A percentile compares a stretch with the other conserved stretches of the same genome.
Evolutionary conservation across 1,140 invertebrate genomes (phyloP).

Genomic region (Onthophagus taurus): DNA sequence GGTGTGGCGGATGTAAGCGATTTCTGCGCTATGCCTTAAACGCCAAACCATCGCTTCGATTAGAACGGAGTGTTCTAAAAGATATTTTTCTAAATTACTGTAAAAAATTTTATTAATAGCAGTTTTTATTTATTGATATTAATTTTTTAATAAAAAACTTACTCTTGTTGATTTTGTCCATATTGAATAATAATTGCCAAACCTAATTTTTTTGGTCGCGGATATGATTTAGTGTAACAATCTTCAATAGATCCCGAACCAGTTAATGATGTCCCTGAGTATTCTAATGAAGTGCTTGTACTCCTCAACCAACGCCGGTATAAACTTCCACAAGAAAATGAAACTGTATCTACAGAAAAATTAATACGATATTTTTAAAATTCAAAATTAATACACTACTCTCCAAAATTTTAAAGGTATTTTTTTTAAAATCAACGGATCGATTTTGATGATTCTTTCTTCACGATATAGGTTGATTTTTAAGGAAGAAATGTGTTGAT

Average conservation of each 20-base stretch:
- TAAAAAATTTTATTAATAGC: slow-evolving; percentile 19
- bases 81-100: slow-evolving; percentile 54
- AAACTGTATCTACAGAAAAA: slow-evolving; percentile 5
- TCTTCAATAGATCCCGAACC: slow-evolving; percentile 19
- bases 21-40: slow-evolving; percentile 52
- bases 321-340: slow-evolving; percentile 26
- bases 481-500: too few species aligned
- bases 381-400: too few species aligned
- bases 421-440: too few species aligned
- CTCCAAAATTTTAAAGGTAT: too few species aligned
- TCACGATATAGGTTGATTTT: too few species aligned
- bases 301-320: slow-evolving; percentile 27
- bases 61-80: slow-evolving; percentile 71
- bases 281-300: slow-evolving; percentile 24
- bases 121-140: too few species aligned
- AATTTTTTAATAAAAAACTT: slow-evolving; percentile 23
- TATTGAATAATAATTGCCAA: slow-evolving; percentile 46
- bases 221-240: slow-evolving; percentile 18
- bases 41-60: slow-evolving; percentile 69
- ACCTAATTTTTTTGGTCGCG: slow-evolving; percentile 44
- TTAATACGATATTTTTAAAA: slow-evolving; percentile 10
- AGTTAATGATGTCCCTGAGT: slow-evolving; percentile 18
- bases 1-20: slow-evolving; percentile 43
- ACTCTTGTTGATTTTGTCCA: slow-evolving; percentile 40
- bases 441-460: too few species aligned